Percentiles rank a stretch among this genome's conserved stretches.
Conservation (phyloP, 1,140 invertebrate species). For the Himalopsyche phryganea region DNA sequence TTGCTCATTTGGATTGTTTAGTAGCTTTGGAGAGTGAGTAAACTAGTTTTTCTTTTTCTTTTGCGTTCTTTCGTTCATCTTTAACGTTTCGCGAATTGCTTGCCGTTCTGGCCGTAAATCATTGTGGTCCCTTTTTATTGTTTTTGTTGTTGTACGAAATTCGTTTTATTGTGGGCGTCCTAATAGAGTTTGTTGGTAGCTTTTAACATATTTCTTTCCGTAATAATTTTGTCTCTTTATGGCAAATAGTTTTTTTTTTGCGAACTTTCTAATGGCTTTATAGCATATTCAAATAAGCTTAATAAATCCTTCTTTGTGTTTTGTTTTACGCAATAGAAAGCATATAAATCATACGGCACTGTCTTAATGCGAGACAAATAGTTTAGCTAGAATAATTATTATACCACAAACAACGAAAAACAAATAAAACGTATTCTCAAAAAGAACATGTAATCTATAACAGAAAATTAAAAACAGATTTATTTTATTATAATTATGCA, state of each 20-base stretch:
- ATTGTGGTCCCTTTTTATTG: background rate
- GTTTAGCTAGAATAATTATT: too few relatives aligned
- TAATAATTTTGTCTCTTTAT: background rate
- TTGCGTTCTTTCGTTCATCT: background rate
- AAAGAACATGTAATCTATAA: too few relatives aligned
- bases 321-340: too few relatives aligned
- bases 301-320: too few relatives aligned
- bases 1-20: background rate
- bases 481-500: too few relatives aligned
- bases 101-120: constrained; percentile 1
- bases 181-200: background rate
- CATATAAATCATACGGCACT: background rate
- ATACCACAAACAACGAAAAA: too few relatives aligned
- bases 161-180: background rate
- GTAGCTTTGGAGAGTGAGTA: background rate
- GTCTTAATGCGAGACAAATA: too few relatives aligned
- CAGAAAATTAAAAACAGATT: too few relatives aligned
- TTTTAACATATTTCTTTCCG: too few relatives aligned
- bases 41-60: constrained; percentile 2
- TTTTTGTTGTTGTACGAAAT: background rate
- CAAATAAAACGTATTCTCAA: too few relatives aligned
- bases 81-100: background rate
- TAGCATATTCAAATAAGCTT: too few relatives aligned
- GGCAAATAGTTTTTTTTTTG: background rate
- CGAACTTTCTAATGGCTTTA: background rate